Evolutionary conservation across 2,888 invertebrate genomes (phyloP).

Genomic region (Athetis lepigone): DNA sequence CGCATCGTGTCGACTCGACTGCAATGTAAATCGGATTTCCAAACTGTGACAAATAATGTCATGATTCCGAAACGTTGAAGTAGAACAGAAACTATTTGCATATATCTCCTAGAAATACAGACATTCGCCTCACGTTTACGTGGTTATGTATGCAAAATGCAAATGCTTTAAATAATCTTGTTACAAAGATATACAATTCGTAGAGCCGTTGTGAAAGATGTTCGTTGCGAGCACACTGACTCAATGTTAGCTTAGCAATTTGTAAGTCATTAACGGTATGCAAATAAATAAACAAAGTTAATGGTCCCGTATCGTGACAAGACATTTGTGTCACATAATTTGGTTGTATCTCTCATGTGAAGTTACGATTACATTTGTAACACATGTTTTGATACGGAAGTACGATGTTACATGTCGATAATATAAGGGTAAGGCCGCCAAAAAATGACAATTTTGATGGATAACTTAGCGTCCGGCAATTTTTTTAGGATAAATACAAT

Average conservation of each 20-base stretch:
- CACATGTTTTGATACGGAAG: neutral
- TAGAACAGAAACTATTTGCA: conserved; percentile 3
- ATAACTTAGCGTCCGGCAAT: no score
- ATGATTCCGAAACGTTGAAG: conserved; percentile 7
- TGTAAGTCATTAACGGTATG: conserved; percentile 52
- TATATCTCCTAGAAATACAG: conserved; percentile 31
- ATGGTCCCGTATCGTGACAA: conserved; percentile 19
- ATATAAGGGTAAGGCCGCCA: no score
- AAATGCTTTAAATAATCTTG: conserved; percentile 47
- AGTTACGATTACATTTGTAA: conserved; percentile 4
- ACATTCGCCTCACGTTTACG: conserved; percentile 34
- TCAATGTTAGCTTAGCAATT: conserved; percentile 56
- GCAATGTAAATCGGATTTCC: neutral
- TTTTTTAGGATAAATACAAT: no score
- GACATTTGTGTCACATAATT: conserved; percentile 10
- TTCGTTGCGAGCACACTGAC: conserved; percentile 36
- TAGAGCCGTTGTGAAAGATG: conserved; percentile 28
- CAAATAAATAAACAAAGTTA: conserved; percentile 51
- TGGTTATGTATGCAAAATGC: conserved; percentile 54
- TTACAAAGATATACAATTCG: conserved; percentile 40
- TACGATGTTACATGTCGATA: neutral
- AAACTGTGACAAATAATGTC: neutral
- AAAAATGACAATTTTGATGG: no score
- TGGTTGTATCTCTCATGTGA: neutral
- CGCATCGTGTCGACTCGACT: conserved; percentile 3